Percentiles rank a stretch among this genome's conserved stretches.
Conservation (phyloP, 2,113 vertebrate genomes). For the Entosphenus tridentatus region DNA sequence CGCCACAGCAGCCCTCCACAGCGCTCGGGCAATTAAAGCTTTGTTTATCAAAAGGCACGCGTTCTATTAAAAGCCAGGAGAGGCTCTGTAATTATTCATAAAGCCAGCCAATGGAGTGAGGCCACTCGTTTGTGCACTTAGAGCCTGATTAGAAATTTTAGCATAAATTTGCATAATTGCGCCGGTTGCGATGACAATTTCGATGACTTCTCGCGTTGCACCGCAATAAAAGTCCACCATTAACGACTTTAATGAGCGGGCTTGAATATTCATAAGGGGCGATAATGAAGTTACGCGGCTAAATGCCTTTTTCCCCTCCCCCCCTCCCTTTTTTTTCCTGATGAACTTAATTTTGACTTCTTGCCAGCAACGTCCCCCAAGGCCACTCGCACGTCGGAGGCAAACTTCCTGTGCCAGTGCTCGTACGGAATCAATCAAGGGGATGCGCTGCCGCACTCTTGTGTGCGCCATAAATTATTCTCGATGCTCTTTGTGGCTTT, state of each 20-base stretch:
- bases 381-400: background rate
- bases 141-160: conserved; percentile 3
- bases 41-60: conserved; percentile 6
- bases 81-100: conserved; percentile 6
- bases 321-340: background rate
- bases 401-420: background rate
- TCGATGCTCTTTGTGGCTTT: conserved; percentile 1
- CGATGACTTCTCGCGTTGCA: conserved; percentile 6
- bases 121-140: conserved; percentile 5
- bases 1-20: background rate
- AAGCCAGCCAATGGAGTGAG: conserved; percentile 6
- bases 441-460: background rate
- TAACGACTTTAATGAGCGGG: conserved; percentile 5
- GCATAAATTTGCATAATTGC: conserved; percentile 3
- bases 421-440: background rate
- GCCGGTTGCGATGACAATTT: conserved; percentile 3
- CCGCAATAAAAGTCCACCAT: conserved; percentile 7
- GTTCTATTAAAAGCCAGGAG: conserved; percentile 2
- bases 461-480: conserved; percentile 3
- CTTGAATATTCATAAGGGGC: conserved; percentile 7
- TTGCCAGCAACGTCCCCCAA: conserved; percentile 1
- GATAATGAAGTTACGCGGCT: conserved; percentile 2
- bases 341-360: conserved; percentile 6
- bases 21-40: conserved; percentile 6
- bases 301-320: background rate